Evolutionary conservation across 2,888 invertebrate genomes (phyloP).

Genomic region (Anaspis maculata): DNA sequence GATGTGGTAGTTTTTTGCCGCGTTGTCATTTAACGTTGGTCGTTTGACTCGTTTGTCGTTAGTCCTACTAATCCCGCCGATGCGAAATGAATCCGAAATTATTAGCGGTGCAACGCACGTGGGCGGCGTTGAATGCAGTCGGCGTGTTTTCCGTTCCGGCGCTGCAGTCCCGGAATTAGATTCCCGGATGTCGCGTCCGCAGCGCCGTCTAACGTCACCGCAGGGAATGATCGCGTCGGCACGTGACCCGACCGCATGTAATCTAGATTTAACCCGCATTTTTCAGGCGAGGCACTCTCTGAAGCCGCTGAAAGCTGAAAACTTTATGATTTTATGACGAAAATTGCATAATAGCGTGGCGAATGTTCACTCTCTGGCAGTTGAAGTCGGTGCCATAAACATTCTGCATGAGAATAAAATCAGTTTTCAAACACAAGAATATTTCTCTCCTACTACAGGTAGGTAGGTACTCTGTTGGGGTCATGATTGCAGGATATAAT

Average conservation of each 20-base stretch:
- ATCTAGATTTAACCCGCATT: constrained; percentile 14
- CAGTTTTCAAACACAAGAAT: too few relatives aligned
- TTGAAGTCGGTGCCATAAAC: constrained; percentile 6
- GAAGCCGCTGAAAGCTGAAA: too few relatives aligned
- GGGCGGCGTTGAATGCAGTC: constrained; percentile 23
- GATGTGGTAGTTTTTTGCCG: too few relatives aligned
- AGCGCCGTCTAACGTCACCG: constrained; percentile 20
- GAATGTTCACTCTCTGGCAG: constrained; percentile 4
- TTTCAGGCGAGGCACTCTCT: constrained; percentile 10
- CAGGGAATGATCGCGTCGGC: constrained; percentile 20
- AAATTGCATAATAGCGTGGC: constrained; percentile 13
- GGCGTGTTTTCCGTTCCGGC: constrained; percentile 20
- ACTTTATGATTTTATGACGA: constrained; percentile 18
- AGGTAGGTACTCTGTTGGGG: too few relatives aligned
- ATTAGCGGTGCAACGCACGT: constrained; percentile 13
- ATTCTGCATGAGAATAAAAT: too few relatives aligned
- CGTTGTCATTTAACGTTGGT: too few relatives aligned
- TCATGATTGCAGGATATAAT: too few relatives aligned
- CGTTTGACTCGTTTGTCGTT: too few relatives aligned
- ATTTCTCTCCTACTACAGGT: too few relatives aligned
- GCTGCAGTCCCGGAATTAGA: constrained; percentile 18
- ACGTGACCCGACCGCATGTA: constrained; percentile 20
- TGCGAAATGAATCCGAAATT: too few relatives aligned
- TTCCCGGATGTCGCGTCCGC: constrained; percentile 18
- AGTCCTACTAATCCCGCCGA: too few relatives aligned